Percentiles rank a stretch among this genome's conserved stretches.
These are phyloP conservation scores for Xiphydria camelus DNA, from an alignment of 2,888 invertebrate genomes.

Conservation along the genomic window DNA sequence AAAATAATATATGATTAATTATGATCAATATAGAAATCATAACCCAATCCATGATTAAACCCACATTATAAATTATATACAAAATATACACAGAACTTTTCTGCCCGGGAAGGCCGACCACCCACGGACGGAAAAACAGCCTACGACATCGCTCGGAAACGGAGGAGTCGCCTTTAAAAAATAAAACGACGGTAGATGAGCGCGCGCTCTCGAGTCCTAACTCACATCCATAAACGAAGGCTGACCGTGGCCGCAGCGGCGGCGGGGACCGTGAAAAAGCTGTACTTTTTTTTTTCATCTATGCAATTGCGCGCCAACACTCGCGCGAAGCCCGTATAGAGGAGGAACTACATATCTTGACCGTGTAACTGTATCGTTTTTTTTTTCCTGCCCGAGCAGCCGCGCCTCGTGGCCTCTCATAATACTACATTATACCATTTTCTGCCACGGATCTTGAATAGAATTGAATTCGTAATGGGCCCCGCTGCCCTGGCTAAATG, in stretches of 20 bases:
- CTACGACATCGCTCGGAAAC: too few species aligned
- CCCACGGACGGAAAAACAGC: too few species aligned
- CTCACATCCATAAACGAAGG: neutral
- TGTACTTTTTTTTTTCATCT: slow-evolving; percentile 1
- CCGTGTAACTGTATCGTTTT: slow-evolving; percentile 4
- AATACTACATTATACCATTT: slow-evolving; percentile 5
- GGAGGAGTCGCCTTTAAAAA: too few species aligned
- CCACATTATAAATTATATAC: too few species aligned
- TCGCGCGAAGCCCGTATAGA: neutral
- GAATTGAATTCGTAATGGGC: slow-evolving; percentile 7
- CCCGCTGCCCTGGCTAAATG: slow-evolving; percentile 1
- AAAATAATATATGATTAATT: too few species aligned
- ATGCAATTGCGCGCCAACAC: slow-evolving; percentile 1
- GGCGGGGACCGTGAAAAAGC: slow-evolving; percentile 1
- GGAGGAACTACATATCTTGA: slow-evolving; percentile 1
- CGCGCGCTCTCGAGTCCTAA: neutral
- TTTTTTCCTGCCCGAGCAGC: neutral
- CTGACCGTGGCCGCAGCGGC: neutral
- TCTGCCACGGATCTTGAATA: slow-evolving; percentile 5
- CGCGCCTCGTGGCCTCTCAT: slow-evolving; percentile 7
- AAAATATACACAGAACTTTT: too few species aligned
- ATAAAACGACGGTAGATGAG: too few species aligned
- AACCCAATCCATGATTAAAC: too few species aligned
- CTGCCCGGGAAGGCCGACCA: too few species aligned
- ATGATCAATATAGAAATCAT: too few species aligned